Evolutionary conservation across 1,140 invertebrate genomes (phyloP).

Genomic region (Brachionus angularis): DNA sequence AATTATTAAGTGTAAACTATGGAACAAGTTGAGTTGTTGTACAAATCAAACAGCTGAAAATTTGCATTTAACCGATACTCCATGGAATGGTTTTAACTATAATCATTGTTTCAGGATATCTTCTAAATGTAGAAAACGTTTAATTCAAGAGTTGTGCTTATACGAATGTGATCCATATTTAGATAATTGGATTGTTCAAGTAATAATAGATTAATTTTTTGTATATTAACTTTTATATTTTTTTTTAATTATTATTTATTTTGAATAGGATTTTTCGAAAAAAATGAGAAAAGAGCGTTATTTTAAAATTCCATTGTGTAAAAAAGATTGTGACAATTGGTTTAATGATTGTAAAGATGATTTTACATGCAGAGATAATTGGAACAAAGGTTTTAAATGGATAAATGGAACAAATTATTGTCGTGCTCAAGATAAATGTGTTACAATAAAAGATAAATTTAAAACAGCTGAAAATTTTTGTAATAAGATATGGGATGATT

Average conservation of each 20-base stretch:
- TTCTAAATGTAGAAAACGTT: not conserved
- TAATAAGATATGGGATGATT: not conserved
- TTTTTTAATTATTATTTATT: not conserved
- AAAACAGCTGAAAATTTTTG: not conserved
- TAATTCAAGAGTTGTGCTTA: not conserved
- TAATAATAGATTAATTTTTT: not conserved
- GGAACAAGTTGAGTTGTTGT: not conserved
- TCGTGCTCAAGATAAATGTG: not conserved
- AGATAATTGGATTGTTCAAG: not conserved
- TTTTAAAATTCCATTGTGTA: not conserved
- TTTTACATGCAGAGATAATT: not conserved
- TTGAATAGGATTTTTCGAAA: not conserved
- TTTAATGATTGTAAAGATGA: not conserved
- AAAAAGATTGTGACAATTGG: not conserved
- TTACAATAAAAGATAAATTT: not conserved
- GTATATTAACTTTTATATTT: too few species aligned
- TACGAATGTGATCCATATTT: not conserved
- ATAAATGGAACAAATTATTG: not conserved
- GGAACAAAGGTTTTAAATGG: not conserved
- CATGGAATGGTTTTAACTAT: not conserved
- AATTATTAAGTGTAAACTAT: not conserved
- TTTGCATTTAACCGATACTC: not conserved
- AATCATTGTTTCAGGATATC: not conserved
- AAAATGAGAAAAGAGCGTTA: not conserved
- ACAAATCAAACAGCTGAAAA: not conserved